A percentile compares a stretch with the other conserved stretches of the same genome.
phyloP scores from a whole-genome alignment of 2,113 vertebrate genomes.

The Microcebus lehilahytsara region DNA sequence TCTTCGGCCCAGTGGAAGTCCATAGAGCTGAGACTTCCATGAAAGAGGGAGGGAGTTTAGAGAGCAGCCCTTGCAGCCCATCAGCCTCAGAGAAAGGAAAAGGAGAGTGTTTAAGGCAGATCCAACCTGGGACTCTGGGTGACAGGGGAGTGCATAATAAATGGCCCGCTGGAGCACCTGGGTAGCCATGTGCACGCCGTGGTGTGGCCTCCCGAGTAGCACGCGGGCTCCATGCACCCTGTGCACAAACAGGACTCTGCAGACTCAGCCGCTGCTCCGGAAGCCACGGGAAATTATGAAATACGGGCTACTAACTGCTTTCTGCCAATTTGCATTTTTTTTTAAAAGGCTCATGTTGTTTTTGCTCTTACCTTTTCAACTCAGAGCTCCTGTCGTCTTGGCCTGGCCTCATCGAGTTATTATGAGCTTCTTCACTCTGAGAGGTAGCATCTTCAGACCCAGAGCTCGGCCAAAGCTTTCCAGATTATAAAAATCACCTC shows the following conservation, averaged over 20 bases:
- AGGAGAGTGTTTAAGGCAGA: background rate
- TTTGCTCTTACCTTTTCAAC: background rate
- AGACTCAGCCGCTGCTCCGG: conserved; percentile 69
- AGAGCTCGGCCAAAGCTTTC: background rate
- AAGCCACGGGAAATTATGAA: conserved; percentile 65
- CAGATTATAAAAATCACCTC: background rate
- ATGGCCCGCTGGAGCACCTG: background rate
- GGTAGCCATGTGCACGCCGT: background rate
- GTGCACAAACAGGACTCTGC: conserved; percentile 47
- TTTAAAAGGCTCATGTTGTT: background rate
- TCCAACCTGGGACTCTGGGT: background rate
- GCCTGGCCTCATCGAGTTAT: background rate
- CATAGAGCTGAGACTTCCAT: background rate
- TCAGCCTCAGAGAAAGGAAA: background rate
- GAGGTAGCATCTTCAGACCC: background rate
- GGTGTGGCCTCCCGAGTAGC: conserved; percentile 27
- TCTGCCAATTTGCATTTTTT: conserved; percentile 69
- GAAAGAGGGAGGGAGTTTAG: background rate
- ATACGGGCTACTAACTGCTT: conserved; percentile 6
- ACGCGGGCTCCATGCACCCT: conserved; percentile 43
- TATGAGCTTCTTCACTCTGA: background rate
- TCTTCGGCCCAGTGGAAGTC: background rate
- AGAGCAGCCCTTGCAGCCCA: background rate
- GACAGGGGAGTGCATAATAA: background rate
- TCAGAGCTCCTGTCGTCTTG: background rate